phyloP scores from a whole-genome alignment of 2,888 invertebrate species.

The Arctia plantaginis region DNA sequence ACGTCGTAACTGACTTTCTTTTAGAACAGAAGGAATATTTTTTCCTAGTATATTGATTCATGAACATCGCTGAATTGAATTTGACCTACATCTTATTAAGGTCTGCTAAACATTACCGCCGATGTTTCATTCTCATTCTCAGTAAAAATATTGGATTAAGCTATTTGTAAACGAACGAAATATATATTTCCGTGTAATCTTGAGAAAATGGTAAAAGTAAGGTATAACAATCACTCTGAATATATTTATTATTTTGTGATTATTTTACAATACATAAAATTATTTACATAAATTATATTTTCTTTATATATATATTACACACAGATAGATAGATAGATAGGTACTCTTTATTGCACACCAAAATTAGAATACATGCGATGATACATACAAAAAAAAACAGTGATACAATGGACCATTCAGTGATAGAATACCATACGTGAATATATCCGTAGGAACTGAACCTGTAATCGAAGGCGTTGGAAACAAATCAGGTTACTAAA shows the following conservation, averaged over 20 bases:
- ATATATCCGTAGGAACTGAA: no score
- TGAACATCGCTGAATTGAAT: conserved; percentile 27
- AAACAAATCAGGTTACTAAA: no score
- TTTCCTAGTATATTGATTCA: conserved; percentile 40
- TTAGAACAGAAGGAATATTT: conserved; percentile 13
- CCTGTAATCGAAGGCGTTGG: no score
- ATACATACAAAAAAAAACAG: no score
- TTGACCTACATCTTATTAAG: conserved; percentile 31
- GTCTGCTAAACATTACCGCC: conserved; percentile 22
- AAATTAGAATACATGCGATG: no score
- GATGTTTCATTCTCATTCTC: conserved; percentile 30
- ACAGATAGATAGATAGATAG: no score
- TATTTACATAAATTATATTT: no score
- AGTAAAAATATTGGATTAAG: conserved; percentile 20
- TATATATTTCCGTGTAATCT: background rate
- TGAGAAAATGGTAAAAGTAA: background rate
- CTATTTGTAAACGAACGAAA: conserved; percentile 11
- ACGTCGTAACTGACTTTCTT: conserved; percentile 1
- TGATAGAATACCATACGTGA: no score
- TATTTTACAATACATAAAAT: no score
- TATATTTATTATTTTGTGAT: background rate
- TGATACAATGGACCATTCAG: no score
- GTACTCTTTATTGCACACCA: no score
- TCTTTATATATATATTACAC: no score
- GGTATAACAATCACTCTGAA: background rate